These are phyloP conservation scores for Ciconia nigra DNA, from an alignment of 2,797 vertebrate genomes.

Conservation along the genomic window DNA sequence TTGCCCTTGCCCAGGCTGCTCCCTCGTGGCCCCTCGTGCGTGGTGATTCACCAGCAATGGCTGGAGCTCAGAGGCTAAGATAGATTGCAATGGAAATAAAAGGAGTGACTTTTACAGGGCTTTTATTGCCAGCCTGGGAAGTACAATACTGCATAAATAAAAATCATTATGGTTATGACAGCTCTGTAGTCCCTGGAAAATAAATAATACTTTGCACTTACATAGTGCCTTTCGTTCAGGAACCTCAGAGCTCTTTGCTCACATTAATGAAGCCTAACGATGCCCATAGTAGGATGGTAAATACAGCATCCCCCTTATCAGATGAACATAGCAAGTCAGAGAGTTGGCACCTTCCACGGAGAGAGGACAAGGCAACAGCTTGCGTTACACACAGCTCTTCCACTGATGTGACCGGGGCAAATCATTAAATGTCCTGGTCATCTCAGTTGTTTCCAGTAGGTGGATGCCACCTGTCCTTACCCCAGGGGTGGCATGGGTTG, in stretches of 20 bases:
- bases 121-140: constrained; percentile 17
- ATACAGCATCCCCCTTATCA: neutral
- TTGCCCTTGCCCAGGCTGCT: neutral
- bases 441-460: neutral
- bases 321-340: neutral
- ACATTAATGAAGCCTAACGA: neutral
- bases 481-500: neutral
- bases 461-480: neutral
- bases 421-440: neutral
- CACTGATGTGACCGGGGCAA: neutral
- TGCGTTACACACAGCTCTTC: neutral
- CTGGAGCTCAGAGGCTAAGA: neutral
- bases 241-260: constrained; percentile 1
- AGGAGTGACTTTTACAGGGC: constrained; percentile 10
- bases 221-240: neutral
- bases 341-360: neutral
- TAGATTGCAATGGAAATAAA: neutral
- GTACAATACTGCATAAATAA: constrained; percentile 36
- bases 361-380: neutral
- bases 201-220: constrained; percentile 50
- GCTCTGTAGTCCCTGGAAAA: constrained; percentile 47
- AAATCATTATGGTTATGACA: constrained; percentile 9
- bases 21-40: rapidly evolving
- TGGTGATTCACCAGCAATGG: neutral
- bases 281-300: neutral